phyloP scores from a whole-genome alignment of 2,113 vertebrate genomes.

The Burhinus bistriatus region DNA sequence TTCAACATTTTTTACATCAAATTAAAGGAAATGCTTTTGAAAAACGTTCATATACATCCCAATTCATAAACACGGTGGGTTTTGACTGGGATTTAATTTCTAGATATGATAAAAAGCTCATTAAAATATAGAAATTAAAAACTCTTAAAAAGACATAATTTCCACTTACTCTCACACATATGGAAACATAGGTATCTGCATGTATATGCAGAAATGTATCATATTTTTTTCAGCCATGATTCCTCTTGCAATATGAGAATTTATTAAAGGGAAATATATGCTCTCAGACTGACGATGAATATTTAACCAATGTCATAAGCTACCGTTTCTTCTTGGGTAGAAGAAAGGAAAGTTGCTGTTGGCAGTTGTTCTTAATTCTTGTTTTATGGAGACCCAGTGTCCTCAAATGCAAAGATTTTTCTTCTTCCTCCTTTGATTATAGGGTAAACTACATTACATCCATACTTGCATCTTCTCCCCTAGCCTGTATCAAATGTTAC shows the following conservation, averaged over 20 bases:
- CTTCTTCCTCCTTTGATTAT: constrained; percentile 61
- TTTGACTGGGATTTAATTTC: neutral
- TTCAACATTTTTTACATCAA: neutral
- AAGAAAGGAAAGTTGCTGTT: constrained; percentile 60
- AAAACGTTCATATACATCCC: neutral
- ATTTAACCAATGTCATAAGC: constrained; percentile 37
- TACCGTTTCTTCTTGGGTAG: constrained; percentile 51
- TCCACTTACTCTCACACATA: neutral
- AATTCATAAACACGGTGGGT: neutral
- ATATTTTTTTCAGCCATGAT: neutral
- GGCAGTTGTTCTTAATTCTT: constrained; percentile 50
- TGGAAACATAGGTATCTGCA: neutral
- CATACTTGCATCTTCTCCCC: constrained; percentile 54
- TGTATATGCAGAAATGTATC: neutral
- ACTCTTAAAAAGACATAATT: neutral
- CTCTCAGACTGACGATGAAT: neutral
- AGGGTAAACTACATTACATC: constrained; percentile 48
- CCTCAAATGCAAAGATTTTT: constrained; percentile 50
- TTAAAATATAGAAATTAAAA: neutral
- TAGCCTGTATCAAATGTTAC: constrained; percentile 30
- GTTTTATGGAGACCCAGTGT: constrained; percentile 40
- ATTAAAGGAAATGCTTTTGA: neutral
- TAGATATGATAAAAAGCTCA: neutral
- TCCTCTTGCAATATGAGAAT: neutral
- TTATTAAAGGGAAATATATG: neutral